A percentile compares a stretch with the other conserved stretches of the same genome.
Conservation (phyloP, 2,113 vertebrate species). For the Corythoichthys haematopterus region DNA sequence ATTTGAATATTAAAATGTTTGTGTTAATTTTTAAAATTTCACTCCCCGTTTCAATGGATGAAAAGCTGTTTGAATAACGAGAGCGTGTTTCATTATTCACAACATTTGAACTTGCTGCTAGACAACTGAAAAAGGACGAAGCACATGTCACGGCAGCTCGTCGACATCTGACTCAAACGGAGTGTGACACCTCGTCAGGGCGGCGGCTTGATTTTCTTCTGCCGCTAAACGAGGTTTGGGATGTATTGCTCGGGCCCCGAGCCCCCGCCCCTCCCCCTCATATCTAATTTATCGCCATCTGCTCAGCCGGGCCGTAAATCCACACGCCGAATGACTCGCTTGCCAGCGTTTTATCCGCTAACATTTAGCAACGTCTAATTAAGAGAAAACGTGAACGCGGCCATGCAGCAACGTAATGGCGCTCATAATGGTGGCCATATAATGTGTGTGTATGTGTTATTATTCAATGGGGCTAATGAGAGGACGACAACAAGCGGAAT, state of each 20-base stretch:
- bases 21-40: background rate
- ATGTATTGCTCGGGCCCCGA: conserved; percentile 25
- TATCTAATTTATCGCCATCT: conserved; percentile 67
- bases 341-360: conserved; percentile 61
- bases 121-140: background rate
- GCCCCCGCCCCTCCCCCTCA: conserved; percentile 24
- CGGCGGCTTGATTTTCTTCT: background rate
- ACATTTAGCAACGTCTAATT: conserved; percentile 69
- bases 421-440: conserved; percentile 61
- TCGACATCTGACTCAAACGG: background rate
- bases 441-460: conserved; percentile 55
- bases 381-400: conserved; percentile 43
- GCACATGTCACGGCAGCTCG: background rate
- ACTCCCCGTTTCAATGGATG: background rate
- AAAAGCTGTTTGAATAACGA: background rate
- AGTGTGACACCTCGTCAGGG: background rate
- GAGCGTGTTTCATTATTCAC: background rate
- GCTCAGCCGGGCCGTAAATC: conserved; percentile 57
- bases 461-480: conserved; percentile 61
- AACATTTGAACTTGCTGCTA: background rate
- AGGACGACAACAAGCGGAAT: conserved; percentile 48
- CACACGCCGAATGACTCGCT: conserved; percentile 52
- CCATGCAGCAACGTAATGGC: conserved; percentile 46
- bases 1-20: background rate
- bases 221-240: conserved; percentile 10